phyloP scores from a whole-genome alignment of 1,140 invertebrate genomes.

The Heliconius hermathena region DNA sequence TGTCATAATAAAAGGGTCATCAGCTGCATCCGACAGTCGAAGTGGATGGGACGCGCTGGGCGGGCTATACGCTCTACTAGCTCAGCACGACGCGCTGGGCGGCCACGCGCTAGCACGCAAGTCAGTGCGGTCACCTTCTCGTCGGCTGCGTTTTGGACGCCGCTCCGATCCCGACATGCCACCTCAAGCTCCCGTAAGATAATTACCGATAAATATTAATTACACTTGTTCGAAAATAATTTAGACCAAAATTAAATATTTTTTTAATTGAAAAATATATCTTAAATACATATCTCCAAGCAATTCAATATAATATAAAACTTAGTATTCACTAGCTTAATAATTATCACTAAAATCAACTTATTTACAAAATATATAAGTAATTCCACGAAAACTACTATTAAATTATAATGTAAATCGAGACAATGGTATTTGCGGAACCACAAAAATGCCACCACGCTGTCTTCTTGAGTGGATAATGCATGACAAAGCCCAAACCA shows the following conservation, averaged over 20 bases:
- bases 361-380: too few species aligned
- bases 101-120: constrained; percentile 87
- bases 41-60: constrained; percentile 68
- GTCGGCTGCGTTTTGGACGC: constrained; percentile 86
- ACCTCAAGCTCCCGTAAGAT: constrained; percentile 70
- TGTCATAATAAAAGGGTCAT: background rate
- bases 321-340: too few species aligned
- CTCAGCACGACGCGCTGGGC: constrained; percentile 83
- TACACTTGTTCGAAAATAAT: too few species aligned
- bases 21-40: constrained; percentile 46
- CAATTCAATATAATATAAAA: too few species aligned
- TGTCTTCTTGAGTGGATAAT: constrained; percentile 35
- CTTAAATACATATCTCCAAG: too few species aligned
- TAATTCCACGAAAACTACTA: background rate
- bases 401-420: constrained; percentile 6
- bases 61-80: constrained; percentile 83
- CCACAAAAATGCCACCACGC: background rate
- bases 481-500: constrained; percentile 43
- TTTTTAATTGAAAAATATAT: too few species aligned
- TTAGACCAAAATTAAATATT: too few species aligned
- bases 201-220: background rate
- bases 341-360: too few species aligned
- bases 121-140: constrained; percentile 86
- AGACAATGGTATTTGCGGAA: constrained; percentile 13
- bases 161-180: constrained; percentile 85